A percentile compares a stretch with the other conserved stretches of the same genome.
Conservation (phyloP, 2,113 vertebrate genomes). For the Mustelus asterias region DNA sequence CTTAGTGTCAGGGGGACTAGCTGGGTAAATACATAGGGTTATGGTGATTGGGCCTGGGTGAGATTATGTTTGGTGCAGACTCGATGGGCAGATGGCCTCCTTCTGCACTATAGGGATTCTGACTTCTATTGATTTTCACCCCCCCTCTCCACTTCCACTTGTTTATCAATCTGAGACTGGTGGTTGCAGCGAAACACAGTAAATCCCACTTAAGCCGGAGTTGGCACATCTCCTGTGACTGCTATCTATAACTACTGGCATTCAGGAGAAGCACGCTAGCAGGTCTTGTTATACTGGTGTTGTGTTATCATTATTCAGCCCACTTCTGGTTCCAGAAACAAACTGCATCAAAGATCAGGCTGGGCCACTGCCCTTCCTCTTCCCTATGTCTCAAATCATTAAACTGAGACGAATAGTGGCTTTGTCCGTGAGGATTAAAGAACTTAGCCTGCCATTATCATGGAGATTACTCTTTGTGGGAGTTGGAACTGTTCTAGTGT, state of each 20-base stretch:
- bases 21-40: too few relatives aligned
- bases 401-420: background rate
- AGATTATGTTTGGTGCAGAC: too few relatives aligned
- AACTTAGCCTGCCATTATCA: background rate
- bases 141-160: background rate
- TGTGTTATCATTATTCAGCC: background rate
- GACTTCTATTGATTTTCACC: too few relatives aligned
- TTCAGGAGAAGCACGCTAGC: background rate
- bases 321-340: background rate
- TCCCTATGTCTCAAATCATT: background rate
- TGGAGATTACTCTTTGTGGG: conserved; percentile 11
- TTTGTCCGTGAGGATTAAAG: background rate
- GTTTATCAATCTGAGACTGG: background rate
- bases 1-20: too few relatives aligned
- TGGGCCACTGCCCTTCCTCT: background rate
- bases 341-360: background rate
- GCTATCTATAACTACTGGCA: background rate
- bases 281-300: background rate
- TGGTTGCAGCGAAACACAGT: background rate
- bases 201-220: background rate
- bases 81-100: too few relatives aligned
- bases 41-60: too few relatives aligned
- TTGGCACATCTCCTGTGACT: background rate
- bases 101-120: too few relatives aligned
- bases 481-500: background rate